phyloP scores from a whole-genome alignment of 1,140 invertebrate genomes.

The Branchinecta lynchi region DNA sequence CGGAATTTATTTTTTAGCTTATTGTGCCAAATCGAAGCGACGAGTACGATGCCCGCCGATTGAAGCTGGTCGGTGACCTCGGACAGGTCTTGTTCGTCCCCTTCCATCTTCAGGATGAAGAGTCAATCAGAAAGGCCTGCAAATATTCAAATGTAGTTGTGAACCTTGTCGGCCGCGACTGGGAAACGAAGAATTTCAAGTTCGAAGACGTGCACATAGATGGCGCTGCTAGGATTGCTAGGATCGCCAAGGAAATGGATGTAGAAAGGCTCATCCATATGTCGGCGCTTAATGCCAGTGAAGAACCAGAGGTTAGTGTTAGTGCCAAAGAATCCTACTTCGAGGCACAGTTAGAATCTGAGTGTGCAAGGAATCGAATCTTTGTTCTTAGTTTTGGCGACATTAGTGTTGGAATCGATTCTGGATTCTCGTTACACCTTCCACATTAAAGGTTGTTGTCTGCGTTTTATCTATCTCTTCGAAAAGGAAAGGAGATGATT shows the following conservation, averaged over 20 bases:
- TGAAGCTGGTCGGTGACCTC: constrained; percentile 80
- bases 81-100: constrained; percentile 88
- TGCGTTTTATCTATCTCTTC: too few species aligned
- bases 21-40: constrained; percentile 81
- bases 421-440: too few species aligned
- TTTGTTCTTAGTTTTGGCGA: too few species aligned
- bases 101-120: constrained; percentile 70
- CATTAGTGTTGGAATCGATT: too few species aligned
- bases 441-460: too few species aligned
- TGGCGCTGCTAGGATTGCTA: constrained; percentile 49
- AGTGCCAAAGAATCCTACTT: background rate
- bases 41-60: constrained; percentile 49
- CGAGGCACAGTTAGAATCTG: background rate
- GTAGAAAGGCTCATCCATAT: constrained; percentile 73
- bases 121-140: constrained; percentile 67
- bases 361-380: too few species aligned
- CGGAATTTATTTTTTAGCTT: constrained; percentile 11
- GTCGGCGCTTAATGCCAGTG: constrained; percentile 53
- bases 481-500: too few species aligned
- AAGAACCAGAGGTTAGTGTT: constrained; percentile 43
- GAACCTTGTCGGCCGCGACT: constrained; percentile 81
- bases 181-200: constrained; percentile 76
- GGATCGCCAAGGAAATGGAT: constrained; percentile 52
- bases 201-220: constrained; percentile 55
- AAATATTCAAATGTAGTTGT: constrained; percentile 95